Base-by-base conservation (phyloP, 2,888 invertebrate genomes). In the Dasypolia templi region DNA sequence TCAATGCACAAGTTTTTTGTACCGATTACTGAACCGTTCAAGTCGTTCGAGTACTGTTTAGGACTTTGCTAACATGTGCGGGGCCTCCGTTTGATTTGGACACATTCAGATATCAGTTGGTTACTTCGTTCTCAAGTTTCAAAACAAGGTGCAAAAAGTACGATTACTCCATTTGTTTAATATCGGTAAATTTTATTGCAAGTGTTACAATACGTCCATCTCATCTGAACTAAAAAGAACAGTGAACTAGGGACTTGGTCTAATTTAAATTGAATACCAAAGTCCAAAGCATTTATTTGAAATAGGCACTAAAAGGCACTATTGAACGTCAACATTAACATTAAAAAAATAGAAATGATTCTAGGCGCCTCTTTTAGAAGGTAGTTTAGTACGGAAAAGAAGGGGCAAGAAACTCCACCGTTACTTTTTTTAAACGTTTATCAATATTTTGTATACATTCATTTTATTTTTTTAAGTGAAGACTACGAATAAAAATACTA, bases 31-130 rank as follows among this genome's bases (percentile, higher is more conserved):
- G 75, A 67, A 64, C 62, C 32, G 42, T 67, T 70, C n/a, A 42
- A 65, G 49, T 56, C 32, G n/a, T n/a, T 66, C 49, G 61, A 61
- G 64, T 71, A 84, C 65, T 77, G 72, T 87, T 87, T 87, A 85
- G 86, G 82, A 78, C 87, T 85, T 44, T 49, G 19, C 55, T 80
- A 84, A 80, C 74, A 75, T 78, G 69, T 79, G 78, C 73, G 71
- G 59, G 79, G 44, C 65, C 75, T 51, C 66, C 77, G 72, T 82
- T 84, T 84, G 88, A 88, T 90, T 91, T 85, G 81, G 88, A 89
- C 89, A 88, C 81, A 88, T 88, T 88, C 75, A 79, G 85, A 84
- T 84, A 87, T 79, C 72, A 75, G 59, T 68, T 58, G 32, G 39
- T 79, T 74, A 55, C 63, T 81, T 76, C 58, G 69, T 61, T 64